Evolutionary conservation across 2,888 invertebrate genomes (phyloP), one percentile per base, ranked within the genome.

Genomic region (Oxystoma pomonae): DNA sequence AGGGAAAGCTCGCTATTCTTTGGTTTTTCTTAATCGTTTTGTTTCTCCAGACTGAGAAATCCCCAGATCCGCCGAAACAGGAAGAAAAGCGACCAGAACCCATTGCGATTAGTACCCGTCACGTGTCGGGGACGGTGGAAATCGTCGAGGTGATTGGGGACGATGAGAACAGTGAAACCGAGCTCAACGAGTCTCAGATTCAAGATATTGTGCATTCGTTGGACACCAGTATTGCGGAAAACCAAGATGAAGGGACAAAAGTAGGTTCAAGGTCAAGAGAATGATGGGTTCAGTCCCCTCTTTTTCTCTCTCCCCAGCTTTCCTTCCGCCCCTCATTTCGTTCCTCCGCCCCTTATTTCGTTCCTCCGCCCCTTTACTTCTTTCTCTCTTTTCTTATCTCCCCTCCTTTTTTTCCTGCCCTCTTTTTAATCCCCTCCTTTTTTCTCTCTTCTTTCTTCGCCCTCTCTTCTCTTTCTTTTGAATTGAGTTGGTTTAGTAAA

Each of bases 121-220:
- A 19, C 19, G 58, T 67, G 17, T 70, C 73, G 1, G 77, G 78
- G 52, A 77, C 78, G 1, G 75, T 79, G 1, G 78, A 80, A 70
- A 81, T 81, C 63, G 76, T 79, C 1, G 81, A 80, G 65, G 82
- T 81, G 63, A 80, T 81, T 22, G 77, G 77, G 52, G 83, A 83
- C 60, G 79, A 78, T 51, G 75, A 75, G 51, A 78, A 77, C 62
- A 72, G 71, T 2, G 76, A 76, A 53, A 78, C 78, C 63, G 75
- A 77, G 61, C 65, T 76, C n/a, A 74, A 78, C 62, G 77, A 78
- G 67, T 72, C 76, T 1, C 76, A 78, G 68, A 77, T 77, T 61
- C 73, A 77, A 66, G 75, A 77, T 61, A 77, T 75, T 50, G 75
- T 77, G 1, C 77, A 76, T 67, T 77, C 77, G 1, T 67, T 65